Conservation (phyloP, 2,888 invertebrate genomes). For the Chamaedrilus cognettii region DNA sequence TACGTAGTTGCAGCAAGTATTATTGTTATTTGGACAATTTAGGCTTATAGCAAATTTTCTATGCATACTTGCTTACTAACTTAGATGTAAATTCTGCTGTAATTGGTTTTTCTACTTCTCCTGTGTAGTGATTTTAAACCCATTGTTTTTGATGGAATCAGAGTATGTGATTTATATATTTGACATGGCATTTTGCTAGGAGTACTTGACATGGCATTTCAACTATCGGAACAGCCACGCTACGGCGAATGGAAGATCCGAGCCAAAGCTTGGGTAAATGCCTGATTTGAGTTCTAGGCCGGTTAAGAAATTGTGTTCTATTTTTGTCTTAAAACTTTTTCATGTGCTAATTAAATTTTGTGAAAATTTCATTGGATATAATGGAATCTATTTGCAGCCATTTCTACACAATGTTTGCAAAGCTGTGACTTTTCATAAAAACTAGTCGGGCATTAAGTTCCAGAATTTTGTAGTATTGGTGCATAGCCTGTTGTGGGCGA, state of each 20-base stretch:
- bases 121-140: not conserved
- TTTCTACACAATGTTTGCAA: too few species aligned
- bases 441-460: too few species aligned
- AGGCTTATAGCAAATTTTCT: not conserved
- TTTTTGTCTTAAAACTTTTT: not conserved
- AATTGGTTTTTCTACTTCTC: not conserved
- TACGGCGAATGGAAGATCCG: slow-evolving; percentile 91
- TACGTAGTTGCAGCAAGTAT: too few species aligned
- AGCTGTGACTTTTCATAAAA: too few species aligned
- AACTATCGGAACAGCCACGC: slow-evolving; percentile 86
- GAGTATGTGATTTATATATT: too few species aligned
- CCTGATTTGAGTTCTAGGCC: not conserved
- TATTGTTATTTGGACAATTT: too few species aligned
- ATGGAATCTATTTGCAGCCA: too few species aligned
- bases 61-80: not conserved
- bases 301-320: not conserved
- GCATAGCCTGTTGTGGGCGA: not conserved
- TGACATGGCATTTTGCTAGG: too few species aligned
- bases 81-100: not conserved
- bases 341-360: not conserved
- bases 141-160: too few species aligned
- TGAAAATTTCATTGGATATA: too few species aligned
- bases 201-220: slow-evolving; percentile 89
- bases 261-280: slow-evolving; percentile 74
- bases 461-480: too few species aligned